Percentiles rank a stretch among this genome's conserved stretches.
Evolutionary conservation across 2,113 vertebrate genomes (phyloP).

Genomic region (Hemicordylus capensis): DNA sequence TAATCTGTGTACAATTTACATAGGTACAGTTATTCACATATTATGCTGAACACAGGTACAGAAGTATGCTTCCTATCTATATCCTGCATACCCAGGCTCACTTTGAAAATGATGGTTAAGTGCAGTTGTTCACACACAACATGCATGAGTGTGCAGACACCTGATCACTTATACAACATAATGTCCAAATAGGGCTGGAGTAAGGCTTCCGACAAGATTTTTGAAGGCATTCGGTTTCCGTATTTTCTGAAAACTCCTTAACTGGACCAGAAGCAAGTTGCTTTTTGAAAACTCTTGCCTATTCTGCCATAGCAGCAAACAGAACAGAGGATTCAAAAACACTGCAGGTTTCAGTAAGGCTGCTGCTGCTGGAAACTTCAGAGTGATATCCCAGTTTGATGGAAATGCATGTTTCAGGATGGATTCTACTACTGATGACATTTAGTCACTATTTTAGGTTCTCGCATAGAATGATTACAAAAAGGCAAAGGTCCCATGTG

Average conservation of each 20-base stretch:
- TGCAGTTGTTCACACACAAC: no score
- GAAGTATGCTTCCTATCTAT: no score
- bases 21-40: no score
- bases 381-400: not conserved
- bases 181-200: no score
- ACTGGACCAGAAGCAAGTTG: not conserved
- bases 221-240: not conserved
- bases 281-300: not conserved
- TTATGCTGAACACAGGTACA: no score
- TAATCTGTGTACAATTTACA: no score
- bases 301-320: not conserved
- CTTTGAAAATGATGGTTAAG: no score
- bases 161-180: no score
- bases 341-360: not conserved
- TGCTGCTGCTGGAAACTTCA: not conserved
- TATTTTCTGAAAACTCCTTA: not conserved
- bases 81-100: no score
- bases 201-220: not conserved
- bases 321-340: not conserved
- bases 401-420: not conserved
- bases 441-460: not conserved
- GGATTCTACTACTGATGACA: not conserved
- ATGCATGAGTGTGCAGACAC: no score
- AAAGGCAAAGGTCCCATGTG: not conserved
- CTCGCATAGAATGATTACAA: not conserved